A percentile compares a stretch with the other conserved stretches of the same genome.
phyloP scores from a whole-genome alignment of 1,140 invertebrate genomes.

The Drosophila ficusphila region DNA sequence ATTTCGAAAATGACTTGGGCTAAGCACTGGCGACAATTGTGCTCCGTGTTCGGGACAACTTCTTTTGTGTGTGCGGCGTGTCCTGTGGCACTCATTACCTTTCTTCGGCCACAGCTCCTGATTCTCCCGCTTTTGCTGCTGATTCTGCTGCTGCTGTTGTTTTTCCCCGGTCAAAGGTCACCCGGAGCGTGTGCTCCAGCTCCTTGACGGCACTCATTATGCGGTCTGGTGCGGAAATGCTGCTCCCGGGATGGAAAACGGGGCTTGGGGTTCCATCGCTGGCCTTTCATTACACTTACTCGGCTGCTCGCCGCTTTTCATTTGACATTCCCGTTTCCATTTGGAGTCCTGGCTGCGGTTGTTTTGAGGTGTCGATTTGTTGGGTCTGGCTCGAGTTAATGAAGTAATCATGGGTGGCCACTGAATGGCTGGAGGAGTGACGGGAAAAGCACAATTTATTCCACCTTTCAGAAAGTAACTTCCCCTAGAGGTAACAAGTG shows the following conservation, averaged over 20 bases:
- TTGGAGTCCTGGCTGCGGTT: slow-evolving; percentile 43
- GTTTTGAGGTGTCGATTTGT: slow-evolving; percentile 76
- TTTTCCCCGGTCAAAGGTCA: slow-evolving; percentile 20
- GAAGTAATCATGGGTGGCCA: slow-evolving; percentile 63
- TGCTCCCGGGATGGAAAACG: slow-evolving; percentile 2
- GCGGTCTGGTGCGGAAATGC: slow-evolving; percentile 80
- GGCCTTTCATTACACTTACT: slow-evolving; percentile 74
- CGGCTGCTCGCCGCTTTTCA: slow-evolving; percentile 59
- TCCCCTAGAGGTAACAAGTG: not conserved
- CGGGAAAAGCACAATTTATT: slow-evolving; percentile 17
- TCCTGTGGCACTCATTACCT: slow-evolving; percentile 81
- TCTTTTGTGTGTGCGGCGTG: slow-evolving; percentile 64
- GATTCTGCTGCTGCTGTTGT: not conserved
- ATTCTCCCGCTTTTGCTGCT: not conserved
- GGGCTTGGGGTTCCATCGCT: slow-evolving; percentile 21
- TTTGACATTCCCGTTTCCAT: slow-evolving; percentile 71
- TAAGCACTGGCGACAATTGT: slow-evolving; percentile 78
- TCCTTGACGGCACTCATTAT: slow-evolving; percentile 69
- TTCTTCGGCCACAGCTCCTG: slow-evolving; percentile 28
- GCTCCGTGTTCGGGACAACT: slow-evolving; percentile 42
- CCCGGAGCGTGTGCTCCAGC: slow-evolving; percentile 25
- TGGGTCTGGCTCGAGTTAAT: slow-evolving; percentile 58
- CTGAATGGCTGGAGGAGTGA: not conserved
- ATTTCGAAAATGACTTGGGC: slow-evolving; percentile 81
- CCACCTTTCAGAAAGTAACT: not conserved